These are phyloP conservation scores for Campoplex nolae DNA, from an alignment of 2,888 invertebrate species.

Conservation along the genomic window DNA sequence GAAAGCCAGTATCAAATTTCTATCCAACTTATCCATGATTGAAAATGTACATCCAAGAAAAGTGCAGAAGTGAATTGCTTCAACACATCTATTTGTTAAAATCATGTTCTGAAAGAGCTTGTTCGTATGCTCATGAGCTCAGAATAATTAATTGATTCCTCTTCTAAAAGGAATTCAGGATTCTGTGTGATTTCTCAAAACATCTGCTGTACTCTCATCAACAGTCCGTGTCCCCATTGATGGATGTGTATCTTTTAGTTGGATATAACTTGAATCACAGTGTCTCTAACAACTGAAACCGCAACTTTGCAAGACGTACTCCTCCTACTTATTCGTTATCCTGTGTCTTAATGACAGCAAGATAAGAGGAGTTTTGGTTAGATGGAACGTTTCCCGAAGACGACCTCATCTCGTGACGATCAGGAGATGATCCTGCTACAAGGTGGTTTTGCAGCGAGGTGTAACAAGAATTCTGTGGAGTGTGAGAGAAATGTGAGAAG, in stretches of 20 bases:
- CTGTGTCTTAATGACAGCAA: neutral
- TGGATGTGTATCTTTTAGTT: neutral
- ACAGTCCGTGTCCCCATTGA: neutral
- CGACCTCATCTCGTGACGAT: slow-evolving; percentile 23
- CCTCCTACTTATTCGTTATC: neutral
- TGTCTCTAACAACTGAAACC: neutral
- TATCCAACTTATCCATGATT: neutral
- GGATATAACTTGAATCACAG: neutral
- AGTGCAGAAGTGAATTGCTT: neutral
- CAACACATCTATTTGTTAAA: neutral
- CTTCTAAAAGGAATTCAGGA: neutral
- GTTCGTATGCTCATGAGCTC: neutral
- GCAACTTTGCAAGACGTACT: neutral
- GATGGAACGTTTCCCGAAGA: neutral
- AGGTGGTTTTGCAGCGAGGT: slow-evolving; percentile 47
- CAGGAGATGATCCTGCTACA: slow-evolving; percentile 40
- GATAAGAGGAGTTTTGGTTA: neutral
- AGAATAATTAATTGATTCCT: neutral
- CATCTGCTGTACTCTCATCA: neutral
- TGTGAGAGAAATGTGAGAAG: slow-evolving; percentile 45
- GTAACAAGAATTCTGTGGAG: slow-evolving; percentile 17
- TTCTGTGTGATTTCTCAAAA: neutral
- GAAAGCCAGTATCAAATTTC: neutral
- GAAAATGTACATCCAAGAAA: neutral
- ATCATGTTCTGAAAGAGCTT: neutral